Evolutionary conservation across 2,888 invertebrate genomes (phyloP), one percentile per base, ranked within the genome.

Genomic region (Agonopterix alstromeriana): DNA sequence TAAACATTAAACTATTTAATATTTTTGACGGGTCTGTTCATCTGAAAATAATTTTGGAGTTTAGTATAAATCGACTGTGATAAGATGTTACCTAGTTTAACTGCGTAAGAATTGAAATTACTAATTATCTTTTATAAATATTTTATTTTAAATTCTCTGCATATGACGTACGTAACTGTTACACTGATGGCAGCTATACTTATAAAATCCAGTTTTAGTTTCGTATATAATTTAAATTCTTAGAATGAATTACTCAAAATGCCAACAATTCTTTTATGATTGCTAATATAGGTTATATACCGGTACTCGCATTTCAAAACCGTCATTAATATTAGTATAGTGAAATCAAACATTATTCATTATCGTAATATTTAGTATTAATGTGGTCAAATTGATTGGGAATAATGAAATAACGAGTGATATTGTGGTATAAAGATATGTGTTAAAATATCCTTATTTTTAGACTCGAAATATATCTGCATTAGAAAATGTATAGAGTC

Each of bases 401-500:
- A 52, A 58, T 53, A 56, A 59, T 58, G 53, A 60, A 62, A 59
- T 63, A 58, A 63, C 54, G 60, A 69, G 71, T 73, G 73, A 73
- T 76, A 74, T 70, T 73, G 62, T 63, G 68, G 63, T 70, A 66
- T 61, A 66, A 69, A 63, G 49, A 54, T 55, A 61, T 71, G 60
- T 57, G 58, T 67, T 72, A 61, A 72, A 67, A 73, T 73, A 69
- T 63, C 67, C 66, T 77, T 79, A 81, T 80, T 81, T 82, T 82
- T 80, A 78, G 81, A 81, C 69, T 70, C 71, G 52, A 73, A 66
- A 70, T 80, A 75, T 78, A 74, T 76, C 67, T 73, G 72, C 66
- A 73, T 68, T 75, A 73, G 66, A 61, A 62, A 64, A 65, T 67
- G 63, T 70, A 66, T 61, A 71, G 67, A 65, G 63, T 67, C 61